Evolutionary conservation across 2,113 vertebrate genomes (phyloP).

Genomic region (Crypturellus undulatus): DNA sequence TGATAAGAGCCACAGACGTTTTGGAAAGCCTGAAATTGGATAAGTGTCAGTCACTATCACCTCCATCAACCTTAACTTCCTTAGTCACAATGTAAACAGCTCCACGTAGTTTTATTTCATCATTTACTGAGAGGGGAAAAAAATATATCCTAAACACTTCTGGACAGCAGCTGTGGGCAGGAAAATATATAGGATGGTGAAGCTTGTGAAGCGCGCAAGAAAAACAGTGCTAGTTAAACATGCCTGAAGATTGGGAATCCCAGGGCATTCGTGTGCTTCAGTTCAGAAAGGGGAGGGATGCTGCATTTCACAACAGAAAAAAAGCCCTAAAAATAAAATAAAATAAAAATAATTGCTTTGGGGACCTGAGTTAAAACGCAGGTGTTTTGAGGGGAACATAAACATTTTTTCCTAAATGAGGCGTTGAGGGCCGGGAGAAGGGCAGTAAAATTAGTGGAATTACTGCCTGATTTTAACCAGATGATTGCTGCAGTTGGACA

Average conservation of each 20-base stretch:
- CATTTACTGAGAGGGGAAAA: constrained; percentile 32
- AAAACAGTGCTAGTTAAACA: constrained; percentile 44
- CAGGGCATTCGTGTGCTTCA: constrained; percentile 27
- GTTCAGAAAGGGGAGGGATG: constrained; percentile 64
- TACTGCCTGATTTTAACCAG: constrained; percentile 99
- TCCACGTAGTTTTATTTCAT: constrained; percentile 49
- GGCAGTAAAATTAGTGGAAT: constrained; percentile 96
- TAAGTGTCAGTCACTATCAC: constrained; percentile 59
- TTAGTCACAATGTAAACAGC: constrained; percentile 69
- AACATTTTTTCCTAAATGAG: constrained; percentile 96
- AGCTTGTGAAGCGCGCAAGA: constrained; percentile 20
- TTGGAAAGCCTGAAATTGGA: constrained; percentile 66
- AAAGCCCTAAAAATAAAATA: constrained; percentile 58
- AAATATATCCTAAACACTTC: constrained; percentile 44
- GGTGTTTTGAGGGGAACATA: constrained; percentile 93
- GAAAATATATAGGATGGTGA: constrained; percentile 16
- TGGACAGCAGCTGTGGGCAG: constrained; percentile 48
- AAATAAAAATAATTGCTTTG: constrained; percentile 82
- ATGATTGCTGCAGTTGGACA: constrained; percentile 97
- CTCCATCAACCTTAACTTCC: constrained; percentile 63
- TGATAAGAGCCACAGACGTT: constrained; percentile 62
- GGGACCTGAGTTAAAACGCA: constrained; percentile 86
- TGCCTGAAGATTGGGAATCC: constrained; percentile 50
- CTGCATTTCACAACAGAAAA: constrained; percentile 69
- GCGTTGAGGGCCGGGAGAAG: constrained; percentile 90